Conservation (phyloP, 2,113 vertebrate genomes). For the Paramisgurnus dabryanus region DNA sequence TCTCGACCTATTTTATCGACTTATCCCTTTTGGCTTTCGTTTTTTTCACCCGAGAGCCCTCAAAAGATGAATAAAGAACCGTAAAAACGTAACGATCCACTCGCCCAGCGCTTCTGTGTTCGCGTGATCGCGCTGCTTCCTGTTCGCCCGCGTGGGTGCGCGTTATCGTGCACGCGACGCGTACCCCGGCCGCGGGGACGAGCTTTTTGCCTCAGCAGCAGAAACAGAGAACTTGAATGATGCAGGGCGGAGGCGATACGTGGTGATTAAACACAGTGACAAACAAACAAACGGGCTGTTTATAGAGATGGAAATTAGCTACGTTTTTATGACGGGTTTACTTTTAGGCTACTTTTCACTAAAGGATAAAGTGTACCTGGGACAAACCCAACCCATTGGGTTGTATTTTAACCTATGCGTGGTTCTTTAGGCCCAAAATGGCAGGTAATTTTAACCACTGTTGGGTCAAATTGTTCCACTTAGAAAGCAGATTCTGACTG, state of each 20-base stretch:
- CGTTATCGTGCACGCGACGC: conserved; percentile 31
- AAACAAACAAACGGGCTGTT: background rate
- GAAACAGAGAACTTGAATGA: background rate
- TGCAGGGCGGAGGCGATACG: background rate
- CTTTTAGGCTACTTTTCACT: too few species aligned
- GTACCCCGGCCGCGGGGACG: conserved; percentile 26
- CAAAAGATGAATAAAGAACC: conserved; percentile 25
- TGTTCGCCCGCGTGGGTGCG: conserved; percentile 51
- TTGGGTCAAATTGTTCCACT: too few species aligned
- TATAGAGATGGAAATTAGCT: too few species aligned
- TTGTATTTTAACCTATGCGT: too few species aligned
- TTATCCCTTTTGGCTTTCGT: background rate
- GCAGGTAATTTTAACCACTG: too few species aligned
- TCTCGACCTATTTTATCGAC: background rate
- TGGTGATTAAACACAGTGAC: background rate
- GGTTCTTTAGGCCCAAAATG: too few species aligned
- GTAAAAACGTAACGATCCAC: conserved; percentile 14
- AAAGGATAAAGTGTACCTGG: too few species aligned
- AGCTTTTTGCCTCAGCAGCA: conserved; percentile 42
- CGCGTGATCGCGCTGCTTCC: conserved; percentile 45
- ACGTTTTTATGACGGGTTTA: too few species aligned
- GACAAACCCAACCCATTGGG: too few species aligned
- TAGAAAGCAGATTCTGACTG: too few species aligned
- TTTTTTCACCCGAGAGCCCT: background rate
- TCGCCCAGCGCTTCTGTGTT: conserved; percentile 28